Evolutionary conservation across 2,888 invertebrate genomes (phyloP).

Genomic region (Anthoptus insignis): DNA sequence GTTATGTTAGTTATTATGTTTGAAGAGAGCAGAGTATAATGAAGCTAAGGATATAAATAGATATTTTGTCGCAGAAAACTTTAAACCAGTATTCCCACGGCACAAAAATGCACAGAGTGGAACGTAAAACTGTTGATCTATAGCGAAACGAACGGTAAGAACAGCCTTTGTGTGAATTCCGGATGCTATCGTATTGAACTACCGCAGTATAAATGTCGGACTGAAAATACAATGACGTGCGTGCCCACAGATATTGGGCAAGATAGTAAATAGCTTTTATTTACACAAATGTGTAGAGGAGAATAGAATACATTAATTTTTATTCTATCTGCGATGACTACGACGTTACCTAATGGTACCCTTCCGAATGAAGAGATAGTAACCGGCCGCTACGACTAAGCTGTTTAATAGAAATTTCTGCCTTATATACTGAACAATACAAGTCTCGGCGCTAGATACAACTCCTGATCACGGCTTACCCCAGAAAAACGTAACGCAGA

Average conservation of each 20-base stretch:
- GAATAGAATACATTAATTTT: too few relatives aligned
- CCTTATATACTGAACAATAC: too few relatives aligned
- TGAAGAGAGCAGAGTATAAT: background rate
- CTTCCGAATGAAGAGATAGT: too few relatives aligned
- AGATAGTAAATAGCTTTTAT: too few relatives aligned
- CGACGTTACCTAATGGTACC: too few relatives aligned
- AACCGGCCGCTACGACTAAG: too few relatives aligned
- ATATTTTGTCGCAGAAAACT: slow-evolving; percentile 14
- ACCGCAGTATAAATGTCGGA: background rate
- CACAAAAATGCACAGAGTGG: slow-evolving; percentile 24
- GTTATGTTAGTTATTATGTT: background rate
- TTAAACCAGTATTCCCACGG: slow-evolving; percentile 24
- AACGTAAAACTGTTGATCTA: slow-evolving; percentile 31
- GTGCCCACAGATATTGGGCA: background rate
- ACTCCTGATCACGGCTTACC: too few relatives aligned
- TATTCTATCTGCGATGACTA: too few relatives aligned
- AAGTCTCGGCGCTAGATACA: too few relatives aligned
- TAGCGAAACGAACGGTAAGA: slow-evolving; percentile 20
- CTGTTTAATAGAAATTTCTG: too few relatives aligned
- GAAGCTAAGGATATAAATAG: slow-evolving; percentile 12
- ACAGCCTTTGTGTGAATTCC: slow-evolving; percentile 20
- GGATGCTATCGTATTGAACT: slow-evolving; percentile 19
- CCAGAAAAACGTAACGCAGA: too few relatives aligned
- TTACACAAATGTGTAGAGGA: too few relatives aligned
- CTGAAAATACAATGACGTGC: background rate